Percentiles rank a stretch among this genome's conserved stretches.
These are phyloP conservation scores for Pseudomyrmex concolor DNA, from an alignment of 1,140 invertebrate species.

Conservation along the genomic window DNA sequence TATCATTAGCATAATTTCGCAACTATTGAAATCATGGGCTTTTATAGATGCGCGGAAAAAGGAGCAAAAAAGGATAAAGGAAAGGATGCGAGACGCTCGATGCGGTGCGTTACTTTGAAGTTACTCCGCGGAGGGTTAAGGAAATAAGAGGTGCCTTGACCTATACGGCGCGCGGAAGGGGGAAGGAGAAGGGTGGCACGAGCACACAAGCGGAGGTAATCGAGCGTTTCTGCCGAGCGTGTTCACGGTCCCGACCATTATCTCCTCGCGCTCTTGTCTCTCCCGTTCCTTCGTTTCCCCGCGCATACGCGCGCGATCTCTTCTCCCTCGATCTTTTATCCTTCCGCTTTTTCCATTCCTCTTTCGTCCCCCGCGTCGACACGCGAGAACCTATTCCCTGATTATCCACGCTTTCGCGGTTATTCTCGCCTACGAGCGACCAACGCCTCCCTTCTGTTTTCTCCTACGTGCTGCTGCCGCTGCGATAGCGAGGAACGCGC, in stretches of 20 bases:
- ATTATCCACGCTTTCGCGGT: slow-evolving; percentile 66
- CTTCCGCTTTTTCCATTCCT: background rate
- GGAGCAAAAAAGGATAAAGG: background rate
- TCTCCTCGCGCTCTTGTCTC: slow-evolving; percentile 14
- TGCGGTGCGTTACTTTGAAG: slow-evolving; percentile 55
- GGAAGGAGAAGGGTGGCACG: slow-evolving; percentile 7
- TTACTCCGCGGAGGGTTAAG: slow-evolving; percentile 38
- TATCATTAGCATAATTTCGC: slow-evolving; percentile 22
- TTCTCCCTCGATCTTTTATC: background rate
- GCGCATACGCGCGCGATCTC: slow-evolving; percentile 11
- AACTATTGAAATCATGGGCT: slow-evolving; percentile 6
- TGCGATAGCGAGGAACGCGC: no score
- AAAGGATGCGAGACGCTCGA: background rate
- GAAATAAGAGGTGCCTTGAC: slow-evolving; percentile 60
- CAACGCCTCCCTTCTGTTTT: background rate
- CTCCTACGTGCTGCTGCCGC: slow-evolving; percentile 14
- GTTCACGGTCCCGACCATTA: slow-evolving; percentile 41
- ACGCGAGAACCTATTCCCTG: slow-evolving; percentile 50
- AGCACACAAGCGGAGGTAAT: slow-evolving; percentile 21
- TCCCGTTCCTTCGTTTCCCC: background rate
- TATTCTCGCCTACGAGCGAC: slow-evolving; percentile 60
- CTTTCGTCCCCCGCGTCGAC: slow-evolving; percentile 9
- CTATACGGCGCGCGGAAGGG: slow-evolving; percentile 16
- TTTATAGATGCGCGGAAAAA: background rate
- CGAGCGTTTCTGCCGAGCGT: slow-evolving; percentile 42